Conservation (phyloP, 2,113 vertebrate genomes). For the Urocitellus parryii region DNA sequence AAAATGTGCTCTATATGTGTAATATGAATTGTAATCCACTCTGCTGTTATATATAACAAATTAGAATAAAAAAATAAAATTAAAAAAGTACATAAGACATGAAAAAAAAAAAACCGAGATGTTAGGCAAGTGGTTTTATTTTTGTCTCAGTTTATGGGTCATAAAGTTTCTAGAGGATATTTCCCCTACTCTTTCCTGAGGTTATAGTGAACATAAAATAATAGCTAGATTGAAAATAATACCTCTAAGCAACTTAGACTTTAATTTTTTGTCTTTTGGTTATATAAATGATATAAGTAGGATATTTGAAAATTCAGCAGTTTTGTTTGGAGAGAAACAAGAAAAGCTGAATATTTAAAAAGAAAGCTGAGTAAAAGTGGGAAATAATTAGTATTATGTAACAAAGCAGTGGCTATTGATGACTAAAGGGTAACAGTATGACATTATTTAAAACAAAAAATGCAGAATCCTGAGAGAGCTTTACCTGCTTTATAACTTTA, state of each 20-base stretch:
- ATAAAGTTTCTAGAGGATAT: background rate
- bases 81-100: too few species aligned
- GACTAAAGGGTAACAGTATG: background rate
- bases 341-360: background rate
- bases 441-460: background rate
- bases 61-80: too few species aligned
- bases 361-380: conserved; percentile 18
- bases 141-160: conserved; percentile 15
- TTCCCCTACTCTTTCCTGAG: background rate
- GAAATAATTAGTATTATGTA: background rate
- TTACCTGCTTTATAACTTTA: background rate
- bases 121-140: background rate
- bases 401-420: background rate
- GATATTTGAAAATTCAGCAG: conserved; percentile 52
- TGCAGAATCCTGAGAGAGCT: background rate
- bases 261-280: background rate
- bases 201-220: background rate
- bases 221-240: background rate
- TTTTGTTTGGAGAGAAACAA: background rate
- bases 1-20: too few species aligned
- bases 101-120: too few species aligned
- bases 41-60: too few species aligned
- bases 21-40: too few species aligned
- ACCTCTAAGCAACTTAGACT: background rate
- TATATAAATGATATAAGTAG: background rate